Evolutionary conservation across 2,888 invertebrate species (phyloP), one percentile per base, ranked within the genome.

Genomic region (Yponomeuta malinellus): DNA sequence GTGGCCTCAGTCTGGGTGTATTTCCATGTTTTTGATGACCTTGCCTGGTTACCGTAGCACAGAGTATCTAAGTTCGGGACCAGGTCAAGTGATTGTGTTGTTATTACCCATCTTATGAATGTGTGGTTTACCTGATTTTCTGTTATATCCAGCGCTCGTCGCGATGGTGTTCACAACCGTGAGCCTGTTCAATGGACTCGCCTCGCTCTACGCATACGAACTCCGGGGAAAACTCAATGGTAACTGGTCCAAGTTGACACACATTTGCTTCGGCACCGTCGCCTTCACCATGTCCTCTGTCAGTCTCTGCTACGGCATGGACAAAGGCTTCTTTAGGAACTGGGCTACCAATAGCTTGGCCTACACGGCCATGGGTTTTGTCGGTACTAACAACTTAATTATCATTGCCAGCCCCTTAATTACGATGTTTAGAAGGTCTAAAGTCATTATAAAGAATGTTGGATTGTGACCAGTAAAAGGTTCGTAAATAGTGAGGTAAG

Each of bases 111-210:
- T 8, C 0, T 43, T 43, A 43, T 8, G 43, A 43, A 43, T 43
- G 43, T 43, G 43, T 43, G 9, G 4, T 64, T 29, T 10, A 64
- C 12, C 29, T 10, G 6, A 64, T 64, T 64, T 64, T n/a, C n/a
- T 64, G n/a, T 64, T 64, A n/a, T 64, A n/a, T 9, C 2, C 80
- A 86, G 87, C 76, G n/a, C 76, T 87, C 2, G 81, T 85, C n/a
- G 86, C 87, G 0, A 71, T 87, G 66, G 80, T 87, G 10, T 86
- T 86, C 73, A 87, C 87, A n/a, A 73, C 77, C 4, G 81, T 81
- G 31, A 78, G 83, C 67, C 75, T 87, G n/a, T 75, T 87, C 68
- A 87, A 85, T 67, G 87, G 87, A 0, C 29, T 85, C 0, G 70
- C 83, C 31, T 85, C 87, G 1, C 79, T 85, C n/a, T 87, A 83